Conservation (phyloP, 2,888 invertebrate species). For the Agrilus mali region DNA sequence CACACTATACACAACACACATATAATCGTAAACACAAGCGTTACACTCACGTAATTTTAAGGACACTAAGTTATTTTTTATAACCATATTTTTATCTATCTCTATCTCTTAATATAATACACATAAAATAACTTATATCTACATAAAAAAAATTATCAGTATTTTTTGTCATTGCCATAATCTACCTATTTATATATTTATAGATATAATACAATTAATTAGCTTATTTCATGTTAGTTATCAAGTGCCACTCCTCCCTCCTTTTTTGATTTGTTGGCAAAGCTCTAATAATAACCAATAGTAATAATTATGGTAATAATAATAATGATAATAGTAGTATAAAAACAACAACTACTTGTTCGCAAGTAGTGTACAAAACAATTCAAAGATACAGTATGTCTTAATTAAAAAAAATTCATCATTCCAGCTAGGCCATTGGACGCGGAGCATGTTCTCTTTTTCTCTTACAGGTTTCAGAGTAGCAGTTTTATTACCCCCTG, state of each 20-base stretch:
- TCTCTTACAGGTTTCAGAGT: slow-evolving; percentile 25
- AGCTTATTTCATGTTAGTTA: slow-evolving; percentile 10
- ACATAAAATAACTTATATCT: background rate
- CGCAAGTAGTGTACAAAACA: too few relatives aligned
- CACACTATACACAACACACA: slow-evolving; percentile 14
- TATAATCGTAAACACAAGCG: slow-evolving; percentile 14
- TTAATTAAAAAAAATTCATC: too few relatives aligned
- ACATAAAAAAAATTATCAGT: too few relatives aligned
- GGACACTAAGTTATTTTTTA: slow-evolving; percentile 14
- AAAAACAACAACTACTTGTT: too few relatives aligned
- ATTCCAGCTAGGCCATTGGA: slow-evolving; percentile 14
- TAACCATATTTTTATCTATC: slow-evolving; percentile 12
- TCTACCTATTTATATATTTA: slow-evolving; percentile 9
- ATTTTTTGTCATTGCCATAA: slow-evolving; percentile 17
- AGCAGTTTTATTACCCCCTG: slow-evolving; percentile 4
- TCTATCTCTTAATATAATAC: slow-evolving; percentile 17
- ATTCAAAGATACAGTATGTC: too few relatives aligned
- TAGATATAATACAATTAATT: too few relatives aligned
- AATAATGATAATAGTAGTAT: too few relatives aligned
- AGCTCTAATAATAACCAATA: too few relatives aligned
- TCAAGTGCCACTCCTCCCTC: slow-evolving; percentile 2
- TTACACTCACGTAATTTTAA: too few relatives aligned
- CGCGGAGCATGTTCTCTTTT: slow-evolving; percentile 13
- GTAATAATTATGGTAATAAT: too few relatives aligned
- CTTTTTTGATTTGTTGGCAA: background rate